Evolutionary conservation across 2,797 vertebrate species (phyloP).

Genomic region (Pristis pectinata): DNA sequence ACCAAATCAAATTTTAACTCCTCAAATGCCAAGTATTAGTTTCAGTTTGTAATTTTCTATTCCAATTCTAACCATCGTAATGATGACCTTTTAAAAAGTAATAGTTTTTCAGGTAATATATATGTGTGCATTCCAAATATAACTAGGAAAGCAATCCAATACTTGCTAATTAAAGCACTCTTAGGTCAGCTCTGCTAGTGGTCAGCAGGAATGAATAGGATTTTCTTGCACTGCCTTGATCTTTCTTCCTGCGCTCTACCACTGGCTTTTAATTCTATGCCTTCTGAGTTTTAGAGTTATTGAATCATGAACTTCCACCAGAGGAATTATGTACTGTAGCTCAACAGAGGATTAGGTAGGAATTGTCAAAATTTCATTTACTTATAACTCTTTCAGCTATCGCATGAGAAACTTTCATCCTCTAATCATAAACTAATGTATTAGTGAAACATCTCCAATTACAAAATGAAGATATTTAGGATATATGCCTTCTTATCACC

Average conservation of each 20-base stretch:
- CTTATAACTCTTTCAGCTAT: neutral
- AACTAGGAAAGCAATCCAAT: neutral
- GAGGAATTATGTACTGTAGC: neutral
- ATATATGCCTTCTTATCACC: neutral
- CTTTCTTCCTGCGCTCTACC: too few relatives aligned
- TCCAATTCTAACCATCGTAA: neutral
- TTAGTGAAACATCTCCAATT: too few relatives aligned
- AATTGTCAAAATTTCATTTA: neutral
- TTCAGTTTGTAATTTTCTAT: neutral
- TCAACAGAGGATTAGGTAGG: neutral
- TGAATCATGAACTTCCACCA: neutral
- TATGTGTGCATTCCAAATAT: neutral
- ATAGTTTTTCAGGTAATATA: neutral
- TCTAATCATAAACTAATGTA: neutral
- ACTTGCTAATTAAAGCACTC: neutral
- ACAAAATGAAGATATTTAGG: neutral
- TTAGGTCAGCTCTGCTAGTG: neutral
- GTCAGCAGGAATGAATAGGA: neutral
- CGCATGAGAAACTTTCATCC: neutral
- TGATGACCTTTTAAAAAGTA: neutral
- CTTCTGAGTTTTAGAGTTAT: neutral
- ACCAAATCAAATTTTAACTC: constrained; percentile 42
- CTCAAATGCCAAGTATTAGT: neutral
- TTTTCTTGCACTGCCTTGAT: neutral
- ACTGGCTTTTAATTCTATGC: neutral